Evolutionary conservation across 2,888 invertebrate genomes (phyloP).

Genomic region (Boloria selene): DNA sequence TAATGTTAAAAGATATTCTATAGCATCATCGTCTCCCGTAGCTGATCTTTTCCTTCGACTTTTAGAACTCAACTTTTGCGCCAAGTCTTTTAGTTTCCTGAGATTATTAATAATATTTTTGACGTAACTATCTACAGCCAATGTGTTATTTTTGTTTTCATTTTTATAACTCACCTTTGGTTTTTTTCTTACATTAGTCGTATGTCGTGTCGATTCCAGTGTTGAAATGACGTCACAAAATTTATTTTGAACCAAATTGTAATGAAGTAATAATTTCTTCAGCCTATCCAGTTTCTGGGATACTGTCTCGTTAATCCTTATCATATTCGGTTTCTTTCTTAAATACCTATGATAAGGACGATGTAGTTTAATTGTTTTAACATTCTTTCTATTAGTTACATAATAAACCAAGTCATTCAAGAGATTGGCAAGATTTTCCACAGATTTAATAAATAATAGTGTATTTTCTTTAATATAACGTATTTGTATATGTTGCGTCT

Average conservation of each 20-base stretch:
- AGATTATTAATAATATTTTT: constrained; percentile 62
- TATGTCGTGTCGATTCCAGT: constrained; percentile 43
- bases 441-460: constrained; percentile 55
- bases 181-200: constrained; percentile 5
- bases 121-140: constrained; percentile 53
- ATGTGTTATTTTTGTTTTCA: constrained; percentile 39
- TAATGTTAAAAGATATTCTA: constrained; percentile 64
- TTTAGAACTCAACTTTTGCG: constrained; percentile 50
- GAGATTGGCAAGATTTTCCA: constrained; percentile 59
- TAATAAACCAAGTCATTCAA: constrained; percentile 55
- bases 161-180: constrained; percentile 30
- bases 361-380: constrained; percentile 23
- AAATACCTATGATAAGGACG: constrained; percentile 30
- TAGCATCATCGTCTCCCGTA: constrained; percentile 51
- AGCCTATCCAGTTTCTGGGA: constrained; percentile 49
- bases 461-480: constrained; percentile 59
- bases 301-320: constrained; percentile 28
- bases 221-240: constrained; percentile 55
- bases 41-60: constrained; percentile 52
- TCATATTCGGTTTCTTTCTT: constrained; percentile 26
- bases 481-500: constrained; percentile 54
- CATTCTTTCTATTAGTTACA: constrained; percentile 48
- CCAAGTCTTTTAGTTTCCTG: constrained; percentile 58
- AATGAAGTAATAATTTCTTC: constrained; percentile 53
- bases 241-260: constrained; percentile 61